A percentile compares a stretch with the other conserved stretches of the same genome.
Conservation (phyloP, 2,113 vertebrate genomes). For the Sakesphorus luctuosus region DNA sequence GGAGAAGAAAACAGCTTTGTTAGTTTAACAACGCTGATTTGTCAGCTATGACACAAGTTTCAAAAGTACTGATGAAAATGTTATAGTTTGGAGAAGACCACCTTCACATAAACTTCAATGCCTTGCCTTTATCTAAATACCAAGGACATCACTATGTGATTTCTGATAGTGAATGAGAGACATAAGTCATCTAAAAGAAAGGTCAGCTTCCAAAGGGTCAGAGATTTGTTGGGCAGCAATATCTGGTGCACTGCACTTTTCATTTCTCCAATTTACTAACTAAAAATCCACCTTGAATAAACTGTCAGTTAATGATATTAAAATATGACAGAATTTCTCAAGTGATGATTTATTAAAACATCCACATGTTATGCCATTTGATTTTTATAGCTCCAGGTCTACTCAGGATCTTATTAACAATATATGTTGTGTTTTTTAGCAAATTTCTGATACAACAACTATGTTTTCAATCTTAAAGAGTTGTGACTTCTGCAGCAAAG, state of each 20-base stretch:
- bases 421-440: neutral
- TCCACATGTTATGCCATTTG: neutral
- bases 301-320: constrained; percentile 15
- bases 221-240: neutral
- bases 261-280: constrained; percentile 27
- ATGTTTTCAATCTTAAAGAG: neutral
- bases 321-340: neutral
- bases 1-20: neutral
- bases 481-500: constrained; percentile 25
- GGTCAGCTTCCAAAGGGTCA: neutral
- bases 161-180: neutral
- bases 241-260: constrained; percentile 8
- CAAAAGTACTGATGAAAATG: neutral
- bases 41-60: constrained; percentile 12
- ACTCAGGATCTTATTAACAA: neutral
- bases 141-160: constrained; percentile 7
- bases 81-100: neutral
- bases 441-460: neutral
- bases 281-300: constrained; percentile 38
- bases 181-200: constrained; percentile 1
- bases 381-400: constrained; percentile 28
- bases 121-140: constrained; percentile 47
- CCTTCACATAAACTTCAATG: neutral
- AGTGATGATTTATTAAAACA: constrained; percentile 31
- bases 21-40: neutral